Conservation (phyloP, 1,140 invertebrate genomes). For the Heliconius nattereri region DNA sequence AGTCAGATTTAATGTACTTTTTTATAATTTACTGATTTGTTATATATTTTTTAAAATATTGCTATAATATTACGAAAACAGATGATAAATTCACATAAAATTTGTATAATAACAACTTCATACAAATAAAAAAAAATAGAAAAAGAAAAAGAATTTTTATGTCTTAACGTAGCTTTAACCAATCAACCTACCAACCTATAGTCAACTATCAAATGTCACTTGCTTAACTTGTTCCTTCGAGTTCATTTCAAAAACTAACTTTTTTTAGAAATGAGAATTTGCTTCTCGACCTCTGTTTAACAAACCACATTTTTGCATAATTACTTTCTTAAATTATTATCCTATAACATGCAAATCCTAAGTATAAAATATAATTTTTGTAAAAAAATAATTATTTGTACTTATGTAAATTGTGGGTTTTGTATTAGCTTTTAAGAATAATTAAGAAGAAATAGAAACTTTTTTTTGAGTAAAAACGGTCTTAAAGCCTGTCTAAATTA, state of each 20-base stretch:
- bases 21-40: too few relatives aligned
- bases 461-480: background rate
- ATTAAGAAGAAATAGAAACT: background rate
- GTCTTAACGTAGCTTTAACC: background rate
- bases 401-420: background rate
- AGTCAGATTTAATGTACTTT: too few relatives aligned
- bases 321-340: constrained; percentile 15
- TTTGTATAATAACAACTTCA: background rate
- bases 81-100: background rate
- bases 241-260: constrained; percentile 9
- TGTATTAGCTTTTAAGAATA: background rate
- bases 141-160: background rate
- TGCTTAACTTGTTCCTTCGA: constrained; percentile 19
- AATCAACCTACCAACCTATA: background rate
- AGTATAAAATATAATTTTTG: background rate
- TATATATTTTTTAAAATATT: too few relatives aligned
- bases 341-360: background rate
- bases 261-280: constrained; percentile 8
- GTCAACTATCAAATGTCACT: constrained; percentile 18
- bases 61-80: too few relatives aligned
- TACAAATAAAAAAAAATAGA: background rate
- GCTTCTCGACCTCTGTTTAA: constrained; percentile 5
- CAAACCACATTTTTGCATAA: background rate
- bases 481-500: background rate
- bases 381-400: background rate